A percentile compares a stretch with the other conserved stretches of the same genome.
Conservation (phyloP, 2,797 vertebrate species). For the Pygocentrus nattereri region DNA sequence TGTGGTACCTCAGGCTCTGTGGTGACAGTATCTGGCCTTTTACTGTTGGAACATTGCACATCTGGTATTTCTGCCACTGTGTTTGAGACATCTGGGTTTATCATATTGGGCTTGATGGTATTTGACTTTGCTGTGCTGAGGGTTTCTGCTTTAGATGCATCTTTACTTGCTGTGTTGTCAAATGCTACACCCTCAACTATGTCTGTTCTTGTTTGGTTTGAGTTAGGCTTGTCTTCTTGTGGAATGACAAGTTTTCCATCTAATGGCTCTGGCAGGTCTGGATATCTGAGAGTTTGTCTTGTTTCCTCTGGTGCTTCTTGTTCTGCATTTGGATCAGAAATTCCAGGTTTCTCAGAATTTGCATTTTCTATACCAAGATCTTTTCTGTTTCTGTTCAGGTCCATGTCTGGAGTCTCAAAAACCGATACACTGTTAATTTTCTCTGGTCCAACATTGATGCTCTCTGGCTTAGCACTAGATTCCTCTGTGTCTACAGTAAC, state of each 20-base stretch:
- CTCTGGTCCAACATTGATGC: neutral
- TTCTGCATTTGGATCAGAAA: neutral
- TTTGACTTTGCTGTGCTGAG: neutral
- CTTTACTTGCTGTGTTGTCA: neutral
- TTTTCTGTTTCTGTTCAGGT: neutral
- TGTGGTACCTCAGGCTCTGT: neutral
- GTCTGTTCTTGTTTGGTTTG: neutral
- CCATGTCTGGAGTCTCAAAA: neutral
- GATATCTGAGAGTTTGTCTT: neutral
- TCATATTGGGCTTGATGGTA: neutral
- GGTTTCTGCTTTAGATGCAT: neutral
- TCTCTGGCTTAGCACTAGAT: neutral
- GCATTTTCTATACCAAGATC: too few relatives aligned
- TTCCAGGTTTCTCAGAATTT: too few relatives aligned
- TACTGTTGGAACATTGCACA: neutral
- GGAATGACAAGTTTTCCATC: neutral
- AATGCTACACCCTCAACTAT: neutral
- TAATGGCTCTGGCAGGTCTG: neutral
- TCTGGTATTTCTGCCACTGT: neutral
- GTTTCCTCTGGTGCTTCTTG: neutral
- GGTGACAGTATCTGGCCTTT: neutral
- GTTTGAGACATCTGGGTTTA: constrained; percentile 18
- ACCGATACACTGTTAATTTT: neutral
- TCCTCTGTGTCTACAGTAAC: neutral
- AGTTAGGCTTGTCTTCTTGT: neutral